Evolutionary conservation across 2,113 vertebrate genomes (phyloP).

Genomic region (Myotis brandtii): DNA sequence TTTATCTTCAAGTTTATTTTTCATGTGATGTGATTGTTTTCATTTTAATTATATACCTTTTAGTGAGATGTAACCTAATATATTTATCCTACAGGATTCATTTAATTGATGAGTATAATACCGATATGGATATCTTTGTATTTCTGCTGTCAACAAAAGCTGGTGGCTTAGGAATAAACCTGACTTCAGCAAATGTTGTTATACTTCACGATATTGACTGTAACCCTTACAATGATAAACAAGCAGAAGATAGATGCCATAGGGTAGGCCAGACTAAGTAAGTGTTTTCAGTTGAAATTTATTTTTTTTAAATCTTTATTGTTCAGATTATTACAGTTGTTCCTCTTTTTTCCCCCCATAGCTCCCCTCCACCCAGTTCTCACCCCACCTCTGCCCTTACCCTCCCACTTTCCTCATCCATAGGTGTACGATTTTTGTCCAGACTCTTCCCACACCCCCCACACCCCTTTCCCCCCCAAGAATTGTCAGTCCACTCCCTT

Average conservation of each 20-base stretch:
- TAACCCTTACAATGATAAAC: constrained; percentile 98
- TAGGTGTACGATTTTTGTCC: no score
- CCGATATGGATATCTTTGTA: constrained; percentile 94
- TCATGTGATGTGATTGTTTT: not conserved
- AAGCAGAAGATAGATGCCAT: constrained; percentile 97
- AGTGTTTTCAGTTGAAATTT: constrained; percentile 56
- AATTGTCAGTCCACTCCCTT: no score
- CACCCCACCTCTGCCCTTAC: no score
- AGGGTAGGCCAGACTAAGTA: constrained; percentile 96
- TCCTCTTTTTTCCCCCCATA: no score
- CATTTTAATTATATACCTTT: not conserved
- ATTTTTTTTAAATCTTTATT: no score
- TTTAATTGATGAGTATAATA: constrained; percentile 97
- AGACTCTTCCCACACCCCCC: no score
- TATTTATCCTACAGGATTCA: constrained; percentile 90
- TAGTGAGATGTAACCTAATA: constrained; percentile 24
- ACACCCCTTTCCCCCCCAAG: no score
- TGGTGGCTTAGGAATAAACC: constrained; percentile 97
- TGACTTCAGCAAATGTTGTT: constrained; percentile 96
- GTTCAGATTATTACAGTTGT: no score
- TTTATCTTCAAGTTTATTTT: not conserved
- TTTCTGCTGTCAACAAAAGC: constrained; percentile 98
- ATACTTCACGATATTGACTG: constrained; percentile 99
- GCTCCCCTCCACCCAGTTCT: no score
- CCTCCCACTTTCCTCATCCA: no score